Base-by-base conservation (phyloP, 2,797 vertebrate genomes). In the Cyclopterus lumpus region DNA sequence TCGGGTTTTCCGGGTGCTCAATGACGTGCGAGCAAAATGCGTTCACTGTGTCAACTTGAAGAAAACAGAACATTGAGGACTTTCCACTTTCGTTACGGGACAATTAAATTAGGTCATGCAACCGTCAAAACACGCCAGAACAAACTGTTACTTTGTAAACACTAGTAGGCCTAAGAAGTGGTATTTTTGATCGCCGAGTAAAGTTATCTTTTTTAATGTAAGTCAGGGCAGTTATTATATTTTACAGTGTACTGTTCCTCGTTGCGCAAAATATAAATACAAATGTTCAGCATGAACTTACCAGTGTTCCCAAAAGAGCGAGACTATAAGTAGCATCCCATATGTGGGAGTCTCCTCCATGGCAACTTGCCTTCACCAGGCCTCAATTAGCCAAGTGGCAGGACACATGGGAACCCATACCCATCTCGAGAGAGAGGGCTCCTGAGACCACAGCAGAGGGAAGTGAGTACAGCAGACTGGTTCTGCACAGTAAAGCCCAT, bases 301-400 rank as follows among this genome's bases (percentile, higher is more conserved):
- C 20, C n/a, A 10, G 30, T 66, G 18, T 76, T 89, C 88, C 88
- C 86, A 77, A 68, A 78, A 77, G 85, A 83, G 24, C 8, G 18
- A 77, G 63, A 54, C 91, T 93, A 92, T 89, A 92, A 91, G 88
- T 91, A 90, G 87, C 71, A 80, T 82, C 83, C 74, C 82, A 69
- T 76, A 79, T 81, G 79, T 83, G 85, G 71, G 74, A 85, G 77
- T 70, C 81, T 87, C 83, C 81, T 74, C 88, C 90, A 87, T 92
- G 84, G 88, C 77, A 92, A 93, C 92, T 58, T 11, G 72, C 51
- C 77, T 88, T 82, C 73, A 85, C 75, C n/a, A 67, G 83, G 78
- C 89, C 89, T 91, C 89, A 91, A 90, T 93, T 92, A 91, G 85
- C 77, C 55, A 77, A 86, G 80, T 62, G 79, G 58, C 58, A 84